phyloP scores from a whole-genome alignment of 2,797 vertebrate genomes.

The Rachycentron canadum region DNA sequence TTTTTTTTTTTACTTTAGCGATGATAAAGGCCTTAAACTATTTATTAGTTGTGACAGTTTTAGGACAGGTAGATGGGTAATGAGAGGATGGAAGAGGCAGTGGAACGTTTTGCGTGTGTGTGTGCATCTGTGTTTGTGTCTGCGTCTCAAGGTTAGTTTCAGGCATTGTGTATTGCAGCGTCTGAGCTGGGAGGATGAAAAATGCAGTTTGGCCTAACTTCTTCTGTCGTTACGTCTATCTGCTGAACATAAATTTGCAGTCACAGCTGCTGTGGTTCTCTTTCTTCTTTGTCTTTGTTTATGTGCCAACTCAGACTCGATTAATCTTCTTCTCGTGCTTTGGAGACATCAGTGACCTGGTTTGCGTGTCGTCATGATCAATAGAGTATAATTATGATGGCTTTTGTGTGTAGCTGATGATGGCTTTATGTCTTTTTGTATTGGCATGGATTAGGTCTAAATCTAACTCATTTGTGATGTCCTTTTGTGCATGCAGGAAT shows the following conservation, averaged over 20 bases:
- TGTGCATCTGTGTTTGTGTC: slow-evolving; percentile 46
- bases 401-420: slow-evolving; percentile 11
- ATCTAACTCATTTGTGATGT: background rate
- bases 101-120: slow-evolving; percentile 35
- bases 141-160: slow-evolving; percentile 40
- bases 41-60: slow-evolving; percentile 56
- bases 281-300: slow-evolving; percentile 13
- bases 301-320: slow-evolving; percentile 18
- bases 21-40: slow-evolving; percentile 27
- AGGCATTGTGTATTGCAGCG: slow-evolving; percentile 20
- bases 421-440: too few species aligned
- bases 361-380: slow-evolving; percentile 3
- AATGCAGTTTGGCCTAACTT: slow-evolving; percentile 17
- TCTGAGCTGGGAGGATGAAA: slow-evolving; percentile 32
- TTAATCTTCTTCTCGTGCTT: slow-evolving; percentile 17
- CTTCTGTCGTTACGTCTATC: slow-evolving; percentile 27
- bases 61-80: slow-evolving; percentile 49
- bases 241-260: slow-evolving; percentile 24
- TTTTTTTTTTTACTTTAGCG: slow-evolving; percentile 21
- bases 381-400: background rate
- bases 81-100: slow-evolving; percentile 39
- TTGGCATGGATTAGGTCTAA: slow-evolving; percentile 3
- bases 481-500: slow-evolving; percentile 4
- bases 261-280: slow-evolving; percentile 1
- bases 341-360: slow-evolving; percentile 22